Conservation (phyloP, 2,797 vertebrate genomes). For the Sebastes kiyomatsui region DNA sequence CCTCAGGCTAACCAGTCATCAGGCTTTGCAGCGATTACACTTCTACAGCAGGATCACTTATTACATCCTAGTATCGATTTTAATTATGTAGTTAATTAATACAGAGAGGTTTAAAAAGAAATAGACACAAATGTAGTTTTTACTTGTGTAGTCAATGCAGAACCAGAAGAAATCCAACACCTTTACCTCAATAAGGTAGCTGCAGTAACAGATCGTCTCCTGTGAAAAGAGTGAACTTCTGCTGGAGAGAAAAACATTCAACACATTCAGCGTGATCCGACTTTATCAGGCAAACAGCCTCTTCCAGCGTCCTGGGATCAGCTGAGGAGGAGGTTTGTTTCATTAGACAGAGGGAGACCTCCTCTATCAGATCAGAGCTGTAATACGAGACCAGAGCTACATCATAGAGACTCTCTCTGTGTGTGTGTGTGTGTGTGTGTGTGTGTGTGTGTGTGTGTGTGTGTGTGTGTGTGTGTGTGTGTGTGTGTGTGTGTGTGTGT, state of each 20-base stretch:
- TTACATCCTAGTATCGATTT: neutral
- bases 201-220: neutral
- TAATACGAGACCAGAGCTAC: constrained; percentile 65
- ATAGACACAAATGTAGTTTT: neutral
- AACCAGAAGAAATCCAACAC: neutral
- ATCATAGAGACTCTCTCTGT: constrained; percentile 41
- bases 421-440: neutral
- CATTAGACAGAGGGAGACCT: constrained; percentile 65
- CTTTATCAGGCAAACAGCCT: neutral
- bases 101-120: neutral
- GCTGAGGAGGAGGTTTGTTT: constrained; percentile 43
- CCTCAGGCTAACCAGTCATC: neutral
- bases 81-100: neutral
- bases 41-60: neutral
- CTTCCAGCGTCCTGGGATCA: neutral
- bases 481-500: constrained; percentile 17
- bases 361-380: constrained; percentile 62
- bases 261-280: neutral
- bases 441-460: constrained; percentile 3
- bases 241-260: neutral
- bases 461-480: constrained; percentile 2
- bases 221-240: neutral
- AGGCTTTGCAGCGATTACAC: neutral
- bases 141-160: neutral
- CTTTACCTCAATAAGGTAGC: neutral